Evolutionary conservation across 2,888 invertebrate species (phyloP).

Genomic region (Schrankia costaestrigalis): DNA sequence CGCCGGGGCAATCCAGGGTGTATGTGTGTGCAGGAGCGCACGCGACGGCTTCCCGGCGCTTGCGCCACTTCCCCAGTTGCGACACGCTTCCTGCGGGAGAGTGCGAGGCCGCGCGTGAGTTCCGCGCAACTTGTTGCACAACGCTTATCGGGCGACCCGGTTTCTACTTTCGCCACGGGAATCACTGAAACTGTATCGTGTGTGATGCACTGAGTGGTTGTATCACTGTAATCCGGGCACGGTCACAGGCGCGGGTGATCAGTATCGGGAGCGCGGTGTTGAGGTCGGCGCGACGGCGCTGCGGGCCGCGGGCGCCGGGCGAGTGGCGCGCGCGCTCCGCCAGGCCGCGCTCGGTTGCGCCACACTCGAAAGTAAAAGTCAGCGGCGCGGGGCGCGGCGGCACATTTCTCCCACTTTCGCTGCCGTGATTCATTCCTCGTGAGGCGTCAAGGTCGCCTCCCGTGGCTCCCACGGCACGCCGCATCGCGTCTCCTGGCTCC

Average conservation of each 20-base stretch:
- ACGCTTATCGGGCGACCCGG: constrained; percentile 68
- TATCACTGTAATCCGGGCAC: constrained; percentile 78
- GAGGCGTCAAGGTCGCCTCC: constrained; percentile 72
- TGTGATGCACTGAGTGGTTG: constrained; percentile 57
- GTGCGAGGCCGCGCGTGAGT: constrained; percentile 74
- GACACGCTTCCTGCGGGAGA: constrained; percentile 77
- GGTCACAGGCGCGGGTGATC: constrained; percentile 49
- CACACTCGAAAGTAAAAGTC: constrained; percentile 80
- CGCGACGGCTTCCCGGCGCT: constrained; percentile 69
- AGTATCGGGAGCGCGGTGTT: constrained; percentile 45
- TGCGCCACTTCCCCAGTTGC: constrained; percentile 78
- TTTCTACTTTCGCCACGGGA: constrained; percentile 66
- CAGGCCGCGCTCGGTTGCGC: constrained; percentile 74
- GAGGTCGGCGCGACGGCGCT: constrained; percentile 73
- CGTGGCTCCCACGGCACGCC: constrained; percentile 57
- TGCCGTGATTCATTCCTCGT: constrained; percentile 68
- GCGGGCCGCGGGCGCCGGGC: constrained; percentile 79
- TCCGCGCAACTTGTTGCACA: constrained; percentile 70
- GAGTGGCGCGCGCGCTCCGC: constrained; percentile 72
- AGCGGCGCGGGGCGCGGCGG: constrained; percentile 72
- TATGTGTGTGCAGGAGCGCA: constrained; percentile 56
- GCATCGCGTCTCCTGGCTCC: constrained; percentile 29
- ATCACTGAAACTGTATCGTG: constrained; percentile 71
- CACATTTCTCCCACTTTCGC: constrained; percentile 81
- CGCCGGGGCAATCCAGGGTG: constrained; percentile 62